These are phyloP conservation scores for Actenoides lindsayi DNA, from an alignment of 2,113 vertebrate genomes.

Conservation along the genomic window DNA sequence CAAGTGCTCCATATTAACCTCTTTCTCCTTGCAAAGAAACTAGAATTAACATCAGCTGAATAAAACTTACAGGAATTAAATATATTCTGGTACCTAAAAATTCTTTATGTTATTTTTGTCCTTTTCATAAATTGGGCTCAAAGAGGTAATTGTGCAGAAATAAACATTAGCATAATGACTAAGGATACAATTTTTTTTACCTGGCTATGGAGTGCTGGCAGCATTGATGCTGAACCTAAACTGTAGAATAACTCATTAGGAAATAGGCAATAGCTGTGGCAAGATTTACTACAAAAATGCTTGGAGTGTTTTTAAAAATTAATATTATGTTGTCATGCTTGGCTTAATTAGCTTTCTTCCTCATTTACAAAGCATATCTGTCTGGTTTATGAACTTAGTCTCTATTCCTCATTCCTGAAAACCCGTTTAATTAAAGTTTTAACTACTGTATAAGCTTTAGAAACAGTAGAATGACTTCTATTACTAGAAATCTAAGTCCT, in stretches of 20 bases:
- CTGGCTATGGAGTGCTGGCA: slow-evolving; percentile 51
- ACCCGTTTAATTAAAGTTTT: slow-evolving; percentile 80
- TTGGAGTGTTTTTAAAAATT: slow-evolving; percentile 78
- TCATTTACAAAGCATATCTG: slow-evolving; percentile 79
- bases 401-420: slow-evolving; percentile 68
- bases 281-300: slow-evolving; percentile 75
- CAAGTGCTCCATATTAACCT: neutral
- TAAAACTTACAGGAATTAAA: neutral
- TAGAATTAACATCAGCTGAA: neutral
- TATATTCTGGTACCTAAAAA: neutral
- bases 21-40: neutral
- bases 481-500: slow-evolving; percentile 58
- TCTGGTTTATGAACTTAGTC: slow-evolving; percentile 76
- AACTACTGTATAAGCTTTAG: slow-evolving; percentile 71
- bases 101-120: neutral
- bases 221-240: slow-evolving; percentile 58
- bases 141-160: slow-evolving; percentile 63
- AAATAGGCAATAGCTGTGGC: slow-evolving; percentile 61
- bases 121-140: neutral
- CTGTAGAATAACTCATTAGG: slow-evolving; percentile 69
- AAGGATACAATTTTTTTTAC: slow-evolving; percentile 60
- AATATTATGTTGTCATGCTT: slow-evolving; percentile 74
- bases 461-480: slow-evolving; percentile 71
- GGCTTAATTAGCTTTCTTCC: slow-evolving; percentile 79
- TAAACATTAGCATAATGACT: slow-evolving; percentile 65